Conservation (phyloP, 2,113 vertebrate species). For the Percopsis transmontana region DNA sequence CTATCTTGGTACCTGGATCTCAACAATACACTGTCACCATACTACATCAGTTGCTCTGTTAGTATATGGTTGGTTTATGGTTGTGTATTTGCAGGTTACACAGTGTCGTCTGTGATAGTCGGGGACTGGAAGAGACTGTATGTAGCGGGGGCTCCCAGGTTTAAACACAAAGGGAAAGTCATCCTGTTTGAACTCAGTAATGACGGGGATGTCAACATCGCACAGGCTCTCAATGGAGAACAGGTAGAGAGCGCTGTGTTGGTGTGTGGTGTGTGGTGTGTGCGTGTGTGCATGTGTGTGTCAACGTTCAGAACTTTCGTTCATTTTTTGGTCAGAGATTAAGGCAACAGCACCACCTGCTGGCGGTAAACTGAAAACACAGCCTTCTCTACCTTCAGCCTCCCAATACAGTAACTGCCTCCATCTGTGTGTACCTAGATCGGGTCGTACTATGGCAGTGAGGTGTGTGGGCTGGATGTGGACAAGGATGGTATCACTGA, state of each 20-base stretch:
- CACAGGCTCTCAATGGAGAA: constrained; percentile 88
- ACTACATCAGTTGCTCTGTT: neutral
- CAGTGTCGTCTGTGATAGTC: constrained; percentile 86
- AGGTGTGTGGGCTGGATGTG: constrained; percentile 87
- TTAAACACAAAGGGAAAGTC: constrained; percentile 95
- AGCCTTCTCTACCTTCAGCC: neutral
- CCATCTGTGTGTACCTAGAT: constrained; percentile 75
- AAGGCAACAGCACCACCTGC: constrained; percentile 43
- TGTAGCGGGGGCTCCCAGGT: constrained; percentile 91
- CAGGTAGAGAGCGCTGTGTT: constrained; percentile 76
- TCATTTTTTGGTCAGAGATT: neutral
- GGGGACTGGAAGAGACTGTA: constrained; percentile 79
- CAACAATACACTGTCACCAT: neutral
- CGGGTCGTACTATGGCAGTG: constrained; percentile 94
- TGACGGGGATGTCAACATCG: constrained; percentile 76
- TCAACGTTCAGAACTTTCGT: too few relatives aligned
- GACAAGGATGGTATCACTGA: constrained; percentile 87
- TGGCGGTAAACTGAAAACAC: constrained; percentile 31
- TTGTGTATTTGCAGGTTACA: constrained; percentile 82
- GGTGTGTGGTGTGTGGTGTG: neutral
- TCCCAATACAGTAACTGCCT: neutral
- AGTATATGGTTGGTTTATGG: neutral
- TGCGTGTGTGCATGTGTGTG: neutral
- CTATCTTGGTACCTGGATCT: constrained; percentile 82
- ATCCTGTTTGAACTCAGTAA: constrained; percentile 89